phyloP scores from a whole-genome alignment of 1,140 invertebrate genomes.

The Listronotus bonariensis region DNA sequence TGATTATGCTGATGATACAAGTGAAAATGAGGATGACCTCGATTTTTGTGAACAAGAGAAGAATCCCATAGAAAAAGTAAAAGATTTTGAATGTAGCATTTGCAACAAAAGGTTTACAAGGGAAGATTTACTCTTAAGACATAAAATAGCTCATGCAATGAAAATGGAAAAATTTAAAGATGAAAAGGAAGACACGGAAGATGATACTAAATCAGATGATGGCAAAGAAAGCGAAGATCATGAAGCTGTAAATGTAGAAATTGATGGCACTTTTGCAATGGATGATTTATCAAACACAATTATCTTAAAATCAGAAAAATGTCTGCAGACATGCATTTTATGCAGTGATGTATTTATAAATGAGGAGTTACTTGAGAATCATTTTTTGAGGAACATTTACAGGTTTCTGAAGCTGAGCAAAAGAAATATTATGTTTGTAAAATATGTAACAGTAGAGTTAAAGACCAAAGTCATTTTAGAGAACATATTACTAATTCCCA shows the following conservation, averaged over 20 bases:
- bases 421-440: slow-evolving; percentile 54
- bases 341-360: slow-evolving; percentile 35
- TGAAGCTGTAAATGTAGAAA: slow-evolving; percentile 7
- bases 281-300: slow-evolving; percentile 13
- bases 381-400: slow-evolving; percentile 50
- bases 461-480: slow-evolving; percentile 60
- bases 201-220: neutral
- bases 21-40: slow-evolving; percentile 17
- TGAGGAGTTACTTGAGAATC: slow-evolving; percentile 42
- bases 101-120: slow-evolving; percentile 50
- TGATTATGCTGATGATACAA: slow-evolving; percentile 23
- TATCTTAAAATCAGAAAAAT: slow-evolving; percentile 34
- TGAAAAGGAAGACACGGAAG: neutral
- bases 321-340: slow-evolving; percentile 4
- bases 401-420: slow-evolving; percentile 14
- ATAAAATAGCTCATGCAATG: slow-evolving; percentile 47
- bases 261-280: slow-evolving; percentile 21
- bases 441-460: slow-evolving; percentile 59
- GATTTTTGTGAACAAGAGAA: slow-evolving; percentile 20
- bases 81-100: slow-evolving; percentile 47
- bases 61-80: slow-evolving; percentile 19
- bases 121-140: slow-evolving; percentile 46
- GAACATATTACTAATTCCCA: slow-evolving; percentile 60
- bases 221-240: neutral
- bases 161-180: slow-evolving; percentile 40